Percentiles rank a stretch among this genome's conserved stretches.
Conservation (phyloP, 2,888 invertebrate genomes). For the Cephus spinipes region DNA sequence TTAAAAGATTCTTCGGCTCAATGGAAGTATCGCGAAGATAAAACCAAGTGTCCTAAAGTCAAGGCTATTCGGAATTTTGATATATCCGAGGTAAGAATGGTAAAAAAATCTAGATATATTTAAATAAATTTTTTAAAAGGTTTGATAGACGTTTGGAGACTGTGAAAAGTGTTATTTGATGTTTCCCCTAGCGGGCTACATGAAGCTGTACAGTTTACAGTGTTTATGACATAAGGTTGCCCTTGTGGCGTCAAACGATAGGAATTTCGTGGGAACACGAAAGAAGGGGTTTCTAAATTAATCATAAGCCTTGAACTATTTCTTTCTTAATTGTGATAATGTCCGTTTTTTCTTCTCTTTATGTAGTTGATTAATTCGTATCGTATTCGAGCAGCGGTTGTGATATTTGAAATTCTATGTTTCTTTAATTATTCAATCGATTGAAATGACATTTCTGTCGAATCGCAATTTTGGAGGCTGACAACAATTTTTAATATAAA, state of each 20-base stretch:
- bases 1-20: neutral
- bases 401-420: neutral
- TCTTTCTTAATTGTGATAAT: neutral
- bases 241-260: neutral
- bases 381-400: neutral
- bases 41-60: constrained; percentile 80
- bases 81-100: constrained; percentile 73
- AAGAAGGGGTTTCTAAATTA: neutral
- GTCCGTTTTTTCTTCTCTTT: neutral
- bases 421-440: neutral
- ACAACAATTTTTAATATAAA: neutral
- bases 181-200: neutral
- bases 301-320: neutral
- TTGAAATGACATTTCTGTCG: neutral
- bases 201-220: neutral
- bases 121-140: neutral
- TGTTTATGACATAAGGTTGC: neutral
- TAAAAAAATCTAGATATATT: neutral
- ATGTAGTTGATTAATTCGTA: neutral
- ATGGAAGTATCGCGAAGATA: constrained; percentile 72
- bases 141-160: neutral
- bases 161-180: neutral
- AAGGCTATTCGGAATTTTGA: constrained; percentile 84
- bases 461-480: neutral
- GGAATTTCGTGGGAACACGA: neutral